Evolutionary conservation across 2,797 vertebrate genomes (phyloP), one percentile per base, ranked within the genome.

Genomic region (Fistularia tabacaria): DNA sequence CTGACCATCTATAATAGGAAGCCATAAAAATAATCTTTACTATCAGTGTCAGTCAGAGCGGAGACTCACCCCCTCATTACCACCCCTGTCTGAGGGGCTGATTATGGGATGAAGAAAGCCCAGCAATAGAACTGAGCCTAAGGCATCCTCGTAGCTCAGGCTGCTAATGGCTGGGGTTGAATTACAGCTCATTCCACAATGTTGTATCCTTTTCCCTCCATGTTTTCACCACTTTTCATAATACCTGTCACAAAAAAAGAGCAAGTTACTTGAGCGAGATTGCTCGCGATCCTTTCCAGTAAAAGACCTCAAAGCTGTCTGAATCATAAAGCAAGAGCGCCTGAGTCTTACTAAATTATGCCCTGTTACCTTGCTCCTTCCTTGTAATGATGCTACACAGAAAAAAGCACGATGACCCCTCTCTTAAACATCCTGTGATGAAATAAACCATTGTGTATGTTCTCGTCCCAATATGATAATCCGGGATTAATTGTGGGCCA

Each of bases 371-470:
- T 77, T 64, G 64, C 66, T 72, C 66, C 69, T 72, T 77, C 71
- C 73, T 80, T 82, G 82, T 81, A 84, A 85, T 83, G 80, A 81
- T 78, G 65, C 74, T 71, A 69, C 74, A 74, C 71, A 81, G 72
- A 78, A 25, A 25, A 69, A 57, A 80, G 66, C 55, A 59, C 73
- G 78, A 64, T 81, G 78, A 85, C 77, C 79, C 73, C 65, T 60
- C 78, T 60, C 69, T 71, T 59, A 74, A 69, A 79, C 59, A 66
- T 66, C 69, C 79, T 66, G 68, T 83, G 83, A 85, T 86, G 76
- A 82, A 79, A 86, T 62, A 84, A 80, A 84, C 84, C 66, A 84
- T 83, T 88, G 83, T 87, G 73, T 85, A 69, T 80, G 79, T 75
- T 77, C 78, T 86, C 60, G 54, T 62, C 77, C 77, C 77, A 81